Evolutionary conservation across 2,797 vertebrate species (phyloP).

Genomic region (Pantherophis vulpinus): DNA sequence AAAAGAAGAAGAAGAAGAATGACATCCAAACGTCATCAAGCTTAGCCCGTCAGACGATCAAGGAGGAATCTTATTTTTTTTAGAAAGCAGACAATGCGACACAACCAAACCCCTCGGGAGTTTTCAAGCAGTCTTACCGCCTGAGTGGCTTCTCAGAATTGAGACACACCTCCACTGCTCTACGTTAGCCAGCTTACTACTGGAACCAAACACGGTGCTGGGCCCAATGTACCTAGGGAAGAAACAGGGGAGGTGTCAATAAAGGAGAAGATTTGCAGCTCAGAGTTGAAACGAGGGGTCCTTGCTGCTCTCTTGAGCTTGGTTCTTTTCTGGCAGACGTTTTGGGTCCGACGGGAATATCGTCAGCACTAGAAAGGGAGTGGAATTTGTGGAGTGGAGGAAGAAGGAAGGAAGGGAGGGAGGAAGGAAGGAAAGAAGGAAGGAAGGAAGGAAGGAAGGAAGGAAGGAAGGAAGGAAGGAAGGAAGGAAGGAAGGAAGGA

Average conservation of each 20-base stretch:
- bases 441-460: too few relatives aligned
- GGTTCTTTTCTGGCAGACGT: not conserved
- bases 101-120: too few relatives aligned
- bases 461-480: too few relatives aligned
- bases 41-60: not conserved
- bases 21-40: not conserved
- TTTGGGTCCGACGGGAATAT: not conserved
- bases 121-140: slow-evolving; percentile 76
- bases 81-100: not conserved
- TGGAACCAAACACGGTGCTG: slow-evolving; percentile 95
- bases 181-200: slow-evolving; percentile 95
- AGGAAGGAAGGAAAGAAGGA: too few relatives aligned
- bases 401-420: too few relatives aligned
- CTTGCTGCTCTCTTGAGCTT: not conserved
- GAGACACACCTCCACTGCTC: slow-evolving; percentile 98
- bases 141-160: slow-evolving; percentile 94
- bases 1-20: not conserved
- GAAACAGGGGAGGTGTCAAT: not conserved
- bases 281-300: not conserved
- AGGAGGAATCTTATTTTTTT: not conserved
- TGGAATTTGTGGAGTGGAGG: too few relatives aligned
- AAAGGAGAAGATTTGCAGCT: not conserved
- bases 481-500: too few relatives aligned
- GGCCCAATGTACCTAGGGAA: slow-evolving; percentile 89
- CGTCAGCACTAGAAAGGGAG: too few relatives aligned